Conservation (phyloP, 2,797 vertebrate genomes). For the Propithecus perrieri region DNA sequence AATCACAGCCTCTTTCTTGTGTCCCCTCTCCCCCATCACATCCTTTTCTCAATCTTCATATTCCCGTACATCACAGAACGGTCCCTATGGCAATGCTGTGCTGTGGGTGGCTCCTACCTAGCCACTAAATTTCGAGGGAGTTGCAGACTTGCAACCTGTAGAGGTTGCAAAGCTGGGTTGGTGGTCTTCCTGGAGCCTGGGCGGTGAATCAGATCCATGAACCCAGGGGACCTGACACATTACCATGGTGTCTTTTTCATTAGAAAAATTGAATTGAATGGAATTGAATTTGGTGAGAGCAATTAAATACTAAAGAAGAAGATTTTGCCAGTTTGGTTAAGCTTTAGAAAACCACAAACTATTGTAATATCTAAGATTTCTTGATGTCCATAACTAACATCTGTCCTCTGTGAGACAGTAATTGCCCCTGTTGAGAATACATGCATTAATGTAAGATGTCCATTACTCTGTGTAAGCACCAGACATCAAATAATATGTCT, state of each 20-base stretch:
- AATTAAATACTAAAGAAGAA: background rate
- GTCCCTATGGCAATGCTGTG: accelerated
- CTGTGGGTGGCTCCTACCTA: background rate
- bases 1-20: background rate
- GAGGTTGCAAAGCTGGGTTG: background rate
- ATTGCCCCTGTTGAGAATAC: background rate
- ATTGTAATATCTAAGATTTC: background rate
- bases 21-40: background rate
- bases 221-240: too few species aligned
- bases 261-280: background rate
- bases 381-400: background rate
- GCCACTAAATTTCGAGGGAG: background rate
- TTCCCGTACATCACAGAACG: background rate
- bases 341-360: background rate
- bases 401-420: background rate
- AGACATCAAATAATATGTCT: background rate
- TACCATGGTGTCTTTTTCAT: background rate
- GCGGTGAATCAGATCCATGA: background rate
- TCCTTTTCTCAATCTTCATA: background rate
- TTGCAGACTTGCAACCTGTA: background rate
- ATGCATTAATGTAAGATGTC: background rate
- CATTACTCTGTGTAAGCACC: background rate
- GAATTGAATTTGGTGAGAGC: background rate
- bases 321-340: background rate
- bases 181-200: background rate